Evolutionary conservation across 2,888 invertebrate species (phyloP), one percentile per base, ranked within the genome.

Genomic region (Ophion costatus): DNA sequence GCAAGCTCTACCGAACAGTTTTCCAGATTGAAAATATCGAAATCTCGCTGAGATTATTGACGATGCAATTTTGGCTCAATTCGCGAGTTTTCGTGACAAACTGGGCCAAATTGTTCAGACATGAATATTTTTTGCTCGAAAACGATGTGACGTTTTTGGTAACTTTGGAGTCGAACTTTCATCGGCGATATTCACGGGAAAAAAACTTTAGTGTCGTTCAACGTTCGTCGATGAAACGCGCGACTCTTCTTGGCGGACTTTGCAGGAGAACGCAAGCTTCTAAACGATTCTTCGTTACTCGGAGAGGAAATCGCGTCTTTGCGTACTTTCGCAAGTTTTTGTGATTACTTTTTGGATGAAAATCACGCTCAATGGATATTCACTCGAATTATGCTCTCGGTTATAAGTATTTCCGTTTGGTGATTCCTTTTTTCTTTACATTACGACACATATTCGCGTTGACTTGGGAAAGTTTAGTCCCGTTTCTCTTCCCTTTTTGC

Each of bases 391-490:
- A 45, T 69, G 57, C 59, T 77, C 67, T 78, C 59, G 76, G 63
- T 69, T 74, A 67, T 61, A 81, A 56, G 59, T 45, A 59, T 66
- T 67, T 33, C 56, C 71, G 20, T 73, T 69, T 67, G 57, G 57
- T 66, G 22, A 59, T 42, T 9, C 57, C 22, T 59, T 69, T 56
- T 70, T 59, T 38, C 29, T 67, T 76, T 33, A 67, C 59, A 69
- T 77, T 70, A 61, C 57, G 63, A 66, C 56, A 59, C 38, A 76
- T 80, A 80, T 73, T 80, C 66, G 71, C 71, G 57, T 73, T 59
- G 59, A 73, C 20, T 59, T 42, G 73, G 57, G 33, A 56, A 22
- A 79, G 51, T 80, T 75, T 81, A 77, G 71, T 80, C 73, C 61
- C 73, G 83, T 66, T 67, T 84, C 71, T 56, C 51, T 71, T 73